Base-by-base conservation (phyloP, 92 coral and sea anemone species). In the Parazoanthus darwini region DNA sequence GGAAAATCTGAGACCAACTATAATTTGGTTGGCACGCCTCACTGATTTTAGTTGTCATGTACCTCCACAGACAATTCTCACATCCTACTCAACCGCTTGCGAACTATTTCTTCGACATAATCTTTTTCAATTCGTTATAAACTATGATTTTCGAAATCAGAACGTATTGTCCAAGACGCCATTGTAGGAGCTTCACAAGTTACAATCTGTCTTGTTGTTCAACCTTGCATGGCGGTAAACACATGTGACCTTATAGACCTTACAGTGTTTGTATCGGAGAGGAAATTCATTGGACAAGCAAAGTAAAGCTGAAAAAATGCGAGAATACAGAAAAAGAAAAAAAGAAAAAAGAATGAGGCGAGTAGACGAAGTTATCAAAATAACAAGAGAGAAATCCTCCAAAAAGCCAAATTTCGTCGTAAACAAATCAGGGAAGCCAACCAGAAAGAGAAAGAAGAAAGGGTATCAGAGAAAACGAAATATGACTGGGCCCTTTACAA, bases 291-390 rank as follows among this genome's bases (percentile, higher is more conserved):
- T 58, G 48, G 85, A 80, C 4, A 80, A 8, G 44, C 85, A 58
- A 80, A 80, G 42, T 56, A 56, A 80, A 16, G 85, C 85, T 4
- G 48, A 29, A 36, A 58, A 22, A 58, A 56, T 80, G 85, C 35
- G 85, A 80, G 85, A 80, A 58, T 51, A 35, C 1, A 56, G 71
- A 54, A 80, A 56, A 80, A 18, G 85, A 80, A 80, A 80, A 59
- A 58, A 33, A 63, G 83, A 54, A 18, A 79, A 54, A 81, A 35
- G 51, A 81, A 81, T 14, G 74, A 80, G 50, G 9, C 13, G 50
- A 81, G 51, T 20, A 13, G 43, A 20, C 51, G 7, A 33, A 36
- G 46, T 36, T 81, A 58, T 36, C 3, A 81, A 20, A 58, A 81
- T 6, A 56, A 80, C 65, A 80, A 56, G 26, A 33, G 7, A 50